These are phyloP conservation scores for Therioaphis trifolii DNA, from an alignment of 2,888 invertebrate species.

Conservation along the genomic window DNA sequence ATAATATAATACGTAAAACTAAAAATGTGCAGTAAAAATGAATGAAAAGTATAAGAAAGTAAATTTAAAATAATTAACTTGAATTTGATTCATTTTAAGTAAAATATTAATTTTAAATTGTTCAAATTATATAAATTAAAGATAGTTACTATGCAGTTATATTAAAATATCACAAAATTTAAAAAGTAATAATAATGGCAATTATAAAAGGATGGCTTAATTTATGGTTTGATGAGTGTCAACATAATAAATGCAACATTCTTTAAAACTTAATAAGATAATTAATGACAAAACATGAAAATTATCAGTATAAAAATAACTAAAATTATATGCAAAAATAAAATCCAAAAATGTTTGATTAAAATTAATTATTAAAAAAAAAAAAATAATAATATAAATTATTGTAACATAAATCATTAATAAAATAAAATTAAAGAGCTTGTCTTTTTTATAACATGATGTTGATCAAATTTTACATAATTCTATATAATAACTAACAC, in stretches of 20 bases:
- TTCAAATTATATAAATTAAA: not conserved
- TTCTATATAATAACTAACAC: too few species aligned
- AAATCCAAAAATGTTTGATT: not conserved
- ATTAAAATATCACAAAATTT: too few species aligned
- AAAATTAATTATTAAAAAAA: not conserved
- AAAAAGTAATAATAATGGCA: too few species aligned
- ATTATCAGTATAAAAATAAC: constrained; percentile 18
- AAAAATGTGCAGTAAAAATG: too few species aligned
- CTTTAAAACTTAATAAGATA: not conserved
- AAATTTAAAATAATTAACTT: too few species aligned
- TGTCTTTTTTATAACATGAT: constrained; percentile 1
- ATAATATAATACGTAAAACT: not conserved
- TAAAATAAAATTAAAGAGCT: not conserved
- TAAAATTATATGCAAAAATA: not conserved
- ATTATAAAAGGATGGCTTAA: not conserved
- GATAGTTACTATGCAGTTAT: too few species aligned
- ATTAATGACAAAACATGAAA: not conserved
- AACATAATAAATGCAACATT: not conserved
- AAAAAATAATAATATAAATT: not conserved
- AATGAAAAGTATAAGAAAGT: too few species aligned
- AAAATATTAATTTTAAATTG: not conserved
- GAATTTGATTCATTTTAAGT: not conserved
- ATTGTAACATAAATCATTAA: not conserved
- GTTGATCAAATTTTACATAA: not conserved
- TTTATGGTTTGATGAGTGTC: not conserved